phyloP scores from a whole-genome alignment of 92 coral and sea anemone genomes.

The Palythoa caribaeorum region DNA sequence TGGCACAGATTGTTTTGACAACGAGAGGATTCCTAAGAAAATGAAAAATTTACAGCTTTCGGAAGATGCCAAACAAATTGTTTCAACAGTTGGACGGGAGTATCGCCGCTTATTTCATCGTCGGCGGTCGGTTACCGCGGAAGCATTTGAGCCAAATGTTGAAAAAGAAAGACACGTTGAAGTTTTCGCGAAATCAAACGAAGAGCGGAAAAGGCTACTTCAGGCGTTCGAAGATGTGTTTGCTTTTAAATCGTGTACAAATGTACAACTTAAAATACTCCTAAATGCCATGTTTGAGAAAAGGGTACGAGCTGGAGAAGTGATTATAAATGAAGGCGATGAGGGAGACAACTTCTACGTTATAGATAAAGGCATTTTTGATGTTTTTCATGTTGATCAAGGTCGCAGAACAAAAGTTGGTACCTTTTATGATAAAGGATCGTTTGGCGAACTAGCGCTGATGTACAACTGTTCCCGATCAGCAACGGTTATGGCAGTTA shows the following conservation, averaged over 20 bases:
- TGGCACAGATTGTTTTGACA: constrained; percentile 8
- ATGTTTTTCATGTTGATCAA: constrained; percentile 46
- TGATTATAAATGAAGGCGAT: constrained; percentile 61
- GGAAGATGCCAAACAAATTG: constrained; percentile 31
- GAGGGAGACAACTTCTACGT: constrained; percentile 70
- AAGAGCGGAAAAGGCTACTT: constrained; percentile 58
- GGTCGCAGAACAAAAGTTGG: constrained; percentile 50
- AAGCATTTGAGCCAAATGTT: constrained; percentile 42
- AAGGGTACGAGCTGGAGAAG: constrained; percentile 50
- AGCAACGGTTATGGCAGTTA: constrained; percentile 55
- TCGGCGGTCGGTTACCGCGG: constrained; percentile 65
- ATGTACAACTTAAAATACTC: constrained; percentile 57
- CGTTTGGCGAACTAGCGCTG: constrained; percentile 69
- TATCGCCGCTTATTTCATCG: constrained; percentile 47
- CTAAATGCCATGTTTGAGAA: constrained; percentile 70
- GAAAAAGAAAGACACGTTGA: not conserved
- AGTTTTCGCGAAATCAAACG: constrained; percentile 50
- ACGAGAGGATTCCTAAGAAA: not conserved
- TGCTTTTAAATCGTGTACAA: constrained; percentile 65
- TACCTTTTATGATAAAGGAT: constrained; percentile 53
- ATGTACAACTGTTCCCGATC: constrained; percentile 74
- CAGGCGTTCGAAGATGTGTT: constrained; percentile 55
- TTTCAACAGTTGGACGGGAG: constrained; percentile 2
- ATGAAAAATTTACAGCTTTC: constrained; percentile 1
- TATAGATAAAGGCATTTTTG: constrained; percentile 65